These are phyloP conservation scores for Coenonympha glycerion DNA, from an alignment of 2,888 invertebrate species.

Conservation along the genomic window DNA sequence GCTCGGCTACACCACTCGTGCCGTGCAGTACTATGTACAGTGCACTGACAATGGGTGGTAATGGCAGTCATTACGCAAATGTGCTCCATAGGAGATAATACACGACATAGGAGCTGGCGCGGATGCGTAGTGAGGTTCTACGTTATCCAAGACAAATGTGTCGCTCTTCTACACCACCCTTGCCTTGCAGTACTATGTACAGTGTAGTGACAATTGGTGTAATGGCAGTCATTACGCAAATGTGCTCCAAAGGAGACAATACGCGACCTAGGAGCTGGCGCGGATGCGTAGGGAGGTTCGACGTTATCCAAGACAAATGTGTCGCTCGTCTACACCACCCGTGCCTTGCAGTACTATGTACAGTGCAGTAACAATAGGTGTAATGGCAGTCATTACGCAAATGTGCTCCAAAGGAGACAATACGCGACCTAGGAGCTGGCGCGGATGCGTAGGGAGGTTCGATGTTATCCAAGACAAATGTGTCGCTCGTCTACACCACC, in stretches of 20 bases:
- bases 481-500: slow-evolving; percentile 3
- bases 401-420: slow-evolving; percentile 31
- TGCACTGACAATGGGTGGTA: slow-evolving; percentile 27
- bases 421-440: slow-evolving; percentile 23
- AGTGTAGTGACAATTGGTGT: slow-evolving; percentile 22
- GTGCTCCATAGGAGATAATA: slow-evolving; percentile 30
- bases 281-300: slow-evolving; percentile 17
- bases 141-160: slow-evolving; percentile 6
- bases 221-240: slow-evolving; percentile 36
- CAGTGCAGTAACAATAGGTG: slow-evolving; percentile 19
- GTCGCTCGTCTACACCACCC: slow-evolving; percentile 4
- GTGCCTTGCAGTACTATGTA: not conserved
- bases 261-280: slow-evolving; percentile 22
- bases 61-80: slow-evolving; percentile 36
- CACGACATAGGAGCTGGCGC: slow-evolving; percentile 20
- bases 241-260: slow-evolving; percentile 31
- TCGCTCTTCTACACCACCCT: slow-evolving; percentile 1
- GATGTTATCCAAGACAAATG: slow-evolving; percentile 9
- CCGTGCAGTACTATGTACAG: not conserved
- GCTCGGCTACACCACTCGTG: not conserved
- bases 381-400: slow-evolving; percentile 35
- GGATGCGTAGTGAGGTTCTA: too few species aligned
- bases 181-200: not conserved
- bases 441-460: slow-evolving; percentile 15
- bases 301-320: slow-evolving; percentile 9